A percentile compares a stretch with the other conserved stretches of the same genome.
Conservation (phyloP, 2,113 vertebrate species). For the Chlamydotis undulata region DNA sequence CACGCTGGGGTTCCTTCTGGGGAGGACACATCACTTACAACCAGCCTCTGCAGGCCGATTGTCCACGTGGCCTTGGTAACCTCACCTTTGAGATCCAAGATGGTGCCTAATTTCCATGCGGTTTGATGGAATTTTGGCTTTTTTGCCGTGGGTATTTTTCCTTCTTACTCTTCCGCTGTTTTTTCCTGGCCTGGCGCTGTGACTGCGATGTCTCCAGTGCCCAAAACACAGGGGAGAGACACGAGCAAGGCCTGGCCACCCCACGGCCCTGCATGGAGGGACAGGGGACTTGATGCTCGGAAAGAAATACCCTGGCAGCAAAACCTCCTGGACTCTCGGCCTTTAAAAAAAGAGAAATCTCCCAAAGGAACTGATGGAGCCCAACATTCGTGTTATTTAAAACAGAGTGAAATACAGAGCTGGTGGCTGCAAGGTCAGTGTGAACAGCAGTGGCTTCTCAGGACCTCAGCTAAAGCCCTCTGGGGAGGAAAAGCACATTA, state of each 20-base stretch:
- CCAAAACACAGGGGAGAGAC: not conserved
- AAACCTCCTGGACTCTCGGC: not conserved
- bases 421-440: not conserved
- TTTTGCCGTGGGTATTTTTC: not conserved
- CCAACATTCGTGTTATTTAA: not conserved
- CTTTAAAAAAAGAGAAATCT: not conserved
- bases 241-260: not conserved
- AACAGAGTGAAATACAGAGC: not conserved
- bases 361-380: not conserved
- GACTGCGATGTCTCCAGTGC: not conserved
- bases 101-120: not conserved
- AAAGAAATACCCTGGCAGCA: not conserved
- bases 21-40: not conserved
- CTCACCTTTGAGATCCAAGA: not conserved
- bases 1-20: not conserved
- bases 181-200: not conserved
- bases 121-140: not conserved
- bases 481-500: not conserved
- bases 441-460: not conserved
- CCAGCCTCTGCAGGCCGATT: rapidly evolving
- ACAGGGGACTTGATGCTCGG: not conserved
- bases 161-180: not conserved
- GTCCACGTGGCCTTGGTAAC: not conserved
- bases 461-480: not conserved
- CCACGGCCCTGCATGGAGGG: not conserved